Evolutionary conservation across 2,797 vertebrate genomes (phyloP).

Genomic region (Sebastes oblongus): DNA sequence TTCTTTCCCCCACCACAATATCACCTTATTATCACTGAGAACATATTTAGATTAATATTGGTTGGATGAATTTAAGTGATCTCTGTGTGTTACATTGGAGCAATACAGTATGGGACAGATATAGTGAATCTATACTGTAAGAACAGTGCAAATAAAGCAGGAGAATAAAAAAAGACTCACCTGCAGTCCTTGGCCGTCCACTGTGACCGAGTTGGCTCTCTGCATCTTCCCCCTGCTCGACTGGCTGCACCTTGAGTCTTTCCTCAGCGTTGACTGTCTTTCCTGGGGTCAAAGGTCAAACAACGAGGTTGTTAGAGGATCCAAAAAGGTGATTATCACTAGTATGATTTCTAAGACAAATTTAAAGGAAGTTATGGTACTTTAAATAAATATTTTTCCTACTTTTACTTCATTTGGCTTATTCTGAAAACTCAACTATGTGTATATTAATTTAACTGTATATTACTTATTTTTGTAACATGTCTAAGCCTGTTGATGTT

Average conservation of each 20-base stretch:
- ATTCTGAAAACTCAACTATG: background rate
- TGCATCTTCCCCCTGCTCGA: constrained; percentile 90
- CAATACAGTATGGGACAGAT: background rate
- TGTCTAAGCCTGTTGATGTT: background rate
- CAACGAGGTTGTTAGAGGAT: background rate
- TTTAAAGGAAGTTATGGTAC: background rate
- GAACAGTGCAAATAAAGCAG: background rate
- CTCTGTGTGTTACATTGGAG: background rate
- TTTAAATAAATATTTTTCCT: background rate
- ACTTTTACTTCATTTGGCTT: background rate
- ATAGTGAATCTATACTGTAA: background rate
- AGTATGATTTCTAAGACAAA: rapidly evolving
- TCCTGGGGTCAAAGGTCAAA: constrained; percentile 81
- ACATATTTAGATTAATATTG: background rate
- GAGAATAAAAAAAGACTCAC: constrained; percentile 55
- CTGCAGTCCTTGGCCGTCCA: constrained; percentile 95
- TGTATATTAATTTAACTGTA: background rate
- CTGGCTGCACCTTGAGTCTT: constrained; percentile 87
- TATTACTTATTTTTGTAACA: background rate
- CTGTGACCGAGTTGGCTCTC: constrained; percentile 91
- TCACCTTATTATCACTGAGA: background rate
- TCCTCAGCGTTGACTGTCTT: constrained; percentile 89
- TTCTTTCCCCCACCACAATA: background rate
- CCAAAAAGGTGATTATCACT: background rate
- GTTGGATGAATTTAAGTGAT: background rate